A percentile compares a stretch with the other conserved stretches of the same genome.
These are phyloP conservation scores for Oophaga pumilio DNA, from an alignment of 2,113 vertebrate species.

Conservation along the genomic window DNA sequence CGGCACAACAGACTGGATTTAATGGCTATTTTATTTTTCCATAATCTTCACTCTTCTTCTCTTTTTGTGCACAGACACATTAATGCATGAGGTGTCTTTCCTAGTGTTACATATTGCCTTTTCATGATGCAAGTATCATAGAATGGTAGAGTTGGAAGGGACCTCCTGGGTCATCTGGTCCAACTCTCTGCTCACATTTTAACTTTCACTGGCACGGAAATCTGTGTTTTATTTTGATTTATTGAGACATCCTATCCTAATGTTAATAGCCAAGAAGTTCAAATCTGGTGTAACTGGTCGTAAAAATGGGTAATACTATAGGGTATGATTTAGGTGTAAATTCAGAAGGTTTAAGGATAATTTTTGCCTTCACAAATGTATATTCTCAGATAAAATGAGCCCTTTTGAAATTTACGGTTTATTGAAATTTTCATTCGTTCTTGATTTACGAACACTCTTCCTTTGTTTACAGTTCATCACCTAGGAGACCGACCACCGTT, in stretches of 20 bases:
- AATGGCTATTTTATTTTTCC: not conserved
- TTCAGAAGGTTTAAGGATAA: too few relatives aligned
- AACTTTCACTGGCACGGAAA: not conserved
- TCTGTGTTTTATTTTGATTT: not conserved
- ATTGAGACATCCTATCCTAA: not conserved
- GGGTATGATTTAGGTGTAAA: not conserved
- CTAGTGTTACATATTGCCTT: not conserved
- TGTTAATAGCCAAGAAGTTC: not conserved
- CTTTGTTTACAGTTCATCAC: too few relatives aligned
- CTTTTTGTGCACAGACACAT: not conserved
- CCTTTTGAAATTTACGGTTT: too few relatives aligned
- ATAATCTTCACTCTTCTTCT: not conserved
- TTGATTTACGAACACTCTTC: too few relatives aligned
- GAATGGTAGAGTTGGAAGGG: too few relatives aligned
- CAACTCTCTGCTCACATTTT: too few relatives aligned
- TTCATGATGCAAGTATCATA: slow-evolving; percentile 1
- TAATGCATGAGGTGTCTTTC: not conserved
- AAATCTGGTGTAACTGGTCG: not conserved
- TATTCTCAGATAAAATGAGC: too few relatives aligned
- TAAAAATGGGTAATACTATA: not conserved
- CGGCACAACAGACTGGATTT: not conserved
- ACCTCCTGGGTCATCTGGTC: too few relatives aligned
- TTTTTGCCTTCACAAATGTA: too few relatives aligned
- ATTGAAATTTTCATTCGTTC: too few relatives aligned
- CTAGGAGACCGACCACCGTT: too few relatives aligned